Base-by-base conservation (phyloP, 2,113 vertebrate genomes). In the Lagopus muta region DNA sequence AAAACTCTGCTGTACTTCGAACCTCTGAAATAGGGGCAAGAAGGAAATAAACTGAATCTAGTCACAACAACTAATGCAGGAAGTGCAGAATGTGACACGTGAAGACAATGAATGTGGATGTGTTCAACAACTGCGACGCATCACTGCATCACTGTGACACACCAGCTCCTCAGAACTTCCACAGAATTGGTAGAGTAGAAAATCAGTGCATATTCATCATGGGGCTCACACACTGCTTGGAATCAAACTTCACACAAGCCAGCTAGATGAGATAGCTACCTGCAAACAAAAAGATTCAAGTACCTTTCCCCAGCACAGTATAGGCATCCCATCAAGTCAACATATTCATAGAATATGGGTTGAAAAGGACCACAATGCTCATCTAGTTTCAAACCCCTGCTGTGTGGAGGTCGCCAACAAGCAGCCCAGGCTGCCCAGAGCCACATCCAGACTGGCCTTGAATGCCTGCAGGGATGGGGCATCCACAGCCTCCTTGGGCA, bases 51-150 rank as follows among this genome's bases (percentile, higher is more conserved):
- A 72, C 34, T 50, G 20, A 70, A 65, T 36, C 27, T 61, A 76
- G 36, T 11, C 88, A 8, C 7, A 80, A 84, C 27, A 52, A 15
- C 6, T 17, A 13, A 45, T 42, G 30, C 11, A 65, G 27, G 67
- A 93, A 66, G 1, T 2, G 0, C 10, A 27, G 27, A 66, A 55
- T 1, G 1, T 73, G 24, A 20, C 0, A 0, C 8, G 17, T 16
- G 12, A 89, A 78, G 43, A 40, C 3, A 70, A 55, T 3, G 27
- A 66, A 16, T 6, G 25, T n/a, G 20, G 43, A 34, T 62, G 17
- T 27, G 11, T 10, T 61, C 25, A 47, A 15, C 0, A 7, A 60
- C 25, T 64, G 61, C 9, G 5, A 28, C 3, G 27, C 52, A 54
- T 30, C 36, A 30, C 2, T 40, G 42, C 25, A 86, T 5, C 5